These are phyloP conservation scores for Latrodectus hesperus DNA, from an alignment of 2,888 invertebrate species.

Conservation along the genomic window DNA sequence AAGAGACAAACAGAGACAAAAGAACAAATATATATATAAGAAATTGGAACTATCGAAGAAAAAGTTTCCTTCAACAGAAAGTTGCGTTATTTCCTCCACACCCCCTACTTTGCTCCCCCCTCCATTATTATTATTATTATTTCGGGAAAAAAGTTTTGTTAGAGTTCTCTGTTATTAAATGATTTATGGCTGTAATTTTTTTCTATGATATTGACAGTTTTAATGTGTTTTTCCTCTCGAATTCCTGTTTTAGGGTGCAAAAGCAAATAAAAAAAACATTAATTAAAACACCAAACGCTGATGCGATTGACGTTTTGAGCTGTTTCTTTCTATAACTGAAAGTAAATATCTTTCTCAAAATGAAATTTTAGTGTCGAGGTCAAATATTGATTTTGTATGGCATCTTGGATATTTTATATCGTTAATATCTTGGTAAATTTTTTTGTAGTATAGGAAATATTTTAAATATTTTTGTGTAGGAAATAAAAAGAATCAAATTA, in stretches of 20 bases:
- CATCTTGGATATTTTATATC: no score
- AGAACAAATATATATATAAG: constrained; percentile 67
- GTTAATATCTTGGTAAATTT: no score
- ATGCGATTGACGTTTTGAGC: not conserved
- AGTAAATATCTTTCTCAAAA: not conserved
- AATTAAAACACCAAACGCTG: not conserved
- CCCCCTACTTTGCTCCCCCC: not conserved
- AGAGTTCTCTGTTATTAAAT: constrained; percentile 50
- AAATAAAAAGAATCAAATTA: no score
- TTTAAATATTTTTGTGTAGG: no score
- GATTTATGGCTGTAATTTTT: constrained; percentile 40
- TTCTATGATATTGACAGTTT: not conserved
- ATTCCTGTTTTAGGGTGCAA: no score
- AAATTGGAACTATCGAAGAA: constrained; percentile 62
- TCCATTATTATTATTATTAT: constrained; percentile 11
- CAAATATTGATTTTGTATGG: no score
- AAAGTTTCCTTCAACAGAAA: constrained; percentile 17
- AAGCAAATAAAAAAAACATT: not conserved
- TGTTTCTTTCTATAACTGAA: not conserved
- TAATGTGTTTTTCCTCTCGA: no score
- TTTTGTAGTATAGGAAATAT: no score
- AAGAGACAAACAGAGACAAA: constrained; percentile 40
- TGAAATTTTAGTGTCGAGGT: no score
- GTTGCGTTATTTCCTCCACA: constrained; percentile 26
- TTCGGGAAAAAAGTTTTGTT: constrained; percentile 41